Evolutionary conservation across 1,140 invertebrate species (phyloP).

Genomic region (Theocolax elegans): DNA sequence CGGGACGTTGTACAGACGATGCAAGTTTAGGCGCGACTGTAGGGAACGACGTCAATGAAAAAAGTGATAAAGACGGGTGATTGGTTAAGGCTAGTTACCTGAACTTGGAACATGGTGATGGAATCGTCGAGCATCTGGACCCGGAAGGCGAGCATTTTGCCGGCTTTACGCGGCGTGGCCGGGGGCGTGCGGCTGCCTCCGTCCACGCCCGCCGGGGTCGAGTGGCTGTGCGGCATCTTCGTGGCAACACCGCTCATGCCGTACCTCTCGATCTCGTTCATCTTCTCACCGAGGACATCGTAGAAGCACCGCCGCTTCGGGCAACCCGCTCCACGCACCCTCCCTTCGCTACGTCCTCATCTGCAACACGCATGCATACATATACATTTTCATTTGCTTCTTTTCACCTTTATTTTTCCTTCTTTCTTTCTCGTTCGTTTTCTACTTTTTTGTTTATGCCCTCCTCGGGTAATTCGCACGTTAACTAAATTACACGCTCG

Average conservation of each 20-base stretch:
- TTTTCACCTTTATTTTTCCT: too few relatives aligned
- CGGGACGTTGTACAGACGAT: too few relatives aligned
- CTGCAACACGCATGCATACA: not conserved
- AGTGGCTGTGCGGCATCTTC: slow-evolving; percentile 84
- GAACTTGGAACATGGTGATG: slow-evolving; percentile 90
- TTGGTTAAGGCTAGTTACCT: too few relatives aligned
- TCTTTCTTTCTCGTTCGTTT: too few relatives aligned
- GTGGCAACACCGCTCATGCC: slow-evolving; percentile 58
- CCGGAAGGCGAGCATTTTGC: slow-evolving; percentile 87
- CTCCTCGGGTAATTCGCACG: too few relatives aligned
- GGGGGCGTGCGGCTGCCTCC: slow-evolving; percentile 77
- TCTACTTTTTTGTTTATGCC: too few relatives aligned
- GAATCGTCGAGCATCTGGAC: slow-evolving; percentile 90
- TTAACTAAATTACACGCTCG: too few relatives aligned
- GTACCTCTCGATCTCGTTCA: slow-evolving; percentile 18
- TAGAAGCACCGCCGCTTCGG: not conserved
- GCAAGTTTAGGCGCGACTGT: too few relatives aligned
- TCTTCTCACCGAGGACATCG: not conserved
- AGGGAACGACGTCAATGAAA: too few relatives aligned
- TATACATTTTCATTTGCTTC: not conserved
- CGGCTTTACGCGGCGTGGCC: slow-evolving; percentile 79
- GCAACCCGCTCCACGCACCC: too few relatives aligned
- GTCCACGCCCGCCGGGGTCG: slow-evolving; percentile 84
- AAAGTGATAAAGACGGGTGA: too few relatives aligned
- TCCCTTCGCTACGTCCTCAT: not conserved